These are phyloP conservation scores for Hippopotamyrus pictus DNA, from an alignment of 2,797 vertebrate species.

Conservation along the genomic window DNA sequence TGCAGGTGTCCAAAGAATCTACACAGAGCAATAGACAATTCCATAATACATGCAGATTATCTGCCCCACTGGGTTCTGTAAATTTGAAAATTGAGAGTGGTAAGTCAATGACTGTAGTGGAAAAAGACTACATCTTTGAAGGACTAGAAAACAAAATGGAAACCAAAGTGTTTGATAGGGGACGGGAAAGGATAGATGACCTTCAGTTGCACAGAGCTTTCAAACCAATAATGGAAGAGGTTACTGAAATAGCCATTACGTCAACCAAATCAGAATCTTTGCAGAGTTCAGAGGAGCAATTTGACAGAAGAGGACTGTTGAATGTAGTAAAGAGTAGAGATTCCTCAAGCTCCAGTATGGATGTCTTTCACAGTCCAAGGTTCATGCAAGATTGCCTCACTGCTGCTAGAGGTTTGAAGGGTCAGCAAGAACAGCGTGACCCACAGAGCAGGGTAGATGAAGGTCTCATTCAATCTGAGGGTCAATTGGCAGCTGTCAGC, in stretches of 20 bases:
- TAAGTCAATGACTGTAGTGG: not conserved
- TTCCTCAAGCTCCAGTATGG: not conserved
- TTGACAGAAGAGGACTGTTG: constrained; percentile 2
- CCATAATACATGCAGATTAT: not conserved
- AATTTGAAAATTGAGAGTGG: constrained; percentile 8
- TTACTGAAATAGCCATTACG: not conserved
- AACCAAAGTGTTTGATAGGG: constrained; percentile 18
- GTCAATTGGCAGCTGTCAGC: constrained; percentile 21
- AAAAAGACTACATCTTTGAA: not conserved
- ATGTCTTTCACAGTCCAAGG: not conserved
- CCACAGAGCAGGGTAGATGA: constrained; percentile 15
- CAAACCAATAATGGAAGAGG: not conserved
- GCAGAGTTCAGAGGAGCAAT: not conserved
- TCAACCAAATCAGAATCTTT: constrained; percentile 20
- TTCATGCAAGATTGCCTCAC: not conserved
- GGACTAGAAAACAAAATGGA: not conserved
- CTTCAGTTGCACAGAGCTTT: constrained; percentile 9
- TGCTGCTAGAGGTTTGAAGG: not conserved
- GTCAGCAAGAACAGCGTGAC: not conserved
- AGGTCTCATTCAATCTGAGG: constrained; percentile 20
- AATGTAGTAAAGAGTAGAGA: not conserved
- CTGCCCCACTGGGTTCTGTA: constrained; percentile 17
- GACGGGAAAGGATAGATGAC: not conserved
- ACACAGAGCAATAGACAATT: constrained; percentile 32
- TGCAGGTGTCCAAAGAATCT: constrained; percentile 53